phyloP scores from a whole-genome alignment of 2,888 invertebrate species.

The Heliconius aoede region DNA sequence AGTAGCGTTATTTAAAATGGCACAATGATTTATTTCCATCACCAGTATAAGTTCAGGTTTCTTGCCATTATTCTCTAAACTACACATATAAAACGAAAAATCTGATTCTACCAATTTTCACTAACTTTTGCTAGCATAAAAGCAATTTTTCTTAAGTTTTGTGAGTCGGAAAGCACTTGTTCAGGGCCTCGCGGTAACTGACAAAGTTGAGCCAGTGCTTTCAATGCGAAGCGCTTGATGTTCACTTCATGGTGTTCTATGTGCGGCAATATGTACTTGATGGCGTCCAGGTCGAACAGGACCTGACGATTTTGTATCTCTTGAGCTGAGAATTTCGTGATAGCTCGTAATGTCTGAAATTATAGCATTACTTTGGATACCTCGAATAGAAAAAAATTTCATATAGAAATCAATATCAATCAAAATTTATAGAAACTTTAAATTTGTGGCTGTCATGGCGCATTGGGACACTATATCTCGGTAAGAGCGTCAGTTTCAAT shows the following conservation, averaged over 20 bases:
- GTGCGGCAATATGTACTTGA: constrained; percentile 67
- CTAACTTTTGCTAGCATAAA: constrained; percentile 63
- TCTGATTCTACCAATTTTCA: too few relatives aligned
- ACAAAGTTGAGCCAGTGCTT: constrained; percentile 80
- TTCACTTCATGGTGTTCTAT: constrained; percentile 71
- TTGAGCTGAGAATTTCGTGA: constrained; percentile 76
- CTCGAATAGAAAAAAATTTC: too few relatives aligned
- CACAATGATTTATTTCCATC: neutral
- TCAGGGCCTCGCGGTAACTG: constrained; percentile 75
- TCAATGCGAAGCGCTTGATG: constrained; percentile 78
- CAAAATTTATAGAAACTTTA: too few relatives aligned
- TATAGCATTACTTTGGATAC: neutral
- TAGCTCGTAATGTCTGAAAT: constrained; percentile 72
- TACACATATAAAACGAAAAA: too few relatives aligned
- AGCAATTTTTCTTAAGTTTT: constrained; percentile 72
- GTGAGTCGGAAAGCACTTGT: constrained; percentile 67
- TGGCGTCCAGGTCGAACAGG: constrained; percentile 65
- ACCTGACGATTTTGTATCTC: constrained; percentile 69
- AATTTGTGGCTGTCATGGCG: too few relatives aligned
- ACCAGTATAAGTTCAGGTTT: too few relatives aligned
- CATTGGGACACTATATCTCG: too few relatives aligned
- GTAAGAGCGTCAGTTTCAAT: too few relatives aligned
- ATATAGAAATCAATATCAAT: too few relatives aligned
- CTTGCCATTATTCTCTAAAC: too few relatives aligned
- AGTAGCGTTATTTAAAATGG: constrained; percentile 5